Percentiles rank a stretch among this genome's conserved stretches.
These are phyloP conservation scores for Takifugu ocellatus DNA, from an alignment of 2,797 vertebrate species.

Conservation along the genomic window DNA sequence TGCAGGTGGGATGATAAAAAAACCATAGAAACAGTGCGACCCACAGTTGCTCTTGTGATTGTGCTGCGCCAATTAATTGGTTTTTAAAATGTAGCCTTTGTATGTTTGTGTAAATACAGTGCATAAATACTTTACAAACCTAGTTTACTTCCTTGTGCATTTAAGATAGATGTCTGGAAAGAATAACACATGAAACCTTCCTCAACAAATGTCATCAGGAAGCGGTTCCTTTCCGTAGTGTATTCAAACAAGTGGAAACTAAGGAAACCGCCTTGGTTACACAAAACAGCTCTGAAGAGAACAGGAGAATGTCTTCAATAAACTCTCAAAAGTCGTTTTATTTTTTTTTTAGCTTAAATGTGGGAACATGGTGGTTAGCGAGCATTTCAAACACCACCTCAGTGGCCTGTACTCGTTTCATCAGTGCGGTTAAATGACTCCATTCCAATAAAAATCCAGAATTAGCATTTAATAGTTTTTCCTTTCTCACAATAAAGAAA, in stretches of 20 bases:
- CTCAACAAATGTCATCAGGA: slow-evolving; percentile 35
- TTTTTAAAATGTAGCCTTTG: slow-evolving; percentile 28
- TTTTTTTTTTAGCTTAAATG: slow-evolving; percentile 8
- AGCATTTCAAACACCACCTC: slow-evolving; percentile 37
- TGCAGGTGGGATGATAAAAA: slow-evolving; percentile 42
- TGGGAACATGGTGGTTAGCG: slow-evolving; percentile 27
- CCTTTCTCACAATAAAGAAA: slow-evolving; percentile 35
- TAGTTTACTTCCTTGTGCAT: slow-evolving; percentile 26
- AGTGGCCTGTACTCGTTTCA: slow-evolving; percentile 43
- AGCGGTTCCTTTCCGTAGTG: slow-evolving; percentile 53
- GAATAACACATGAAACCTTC: no score
- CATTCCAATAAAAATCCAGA: slow-evolving; percentile 40
- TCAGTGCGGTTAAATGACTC: slow-evolving; percentile 28
- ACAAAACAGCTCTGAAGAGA: slow-evolving; percentile 27
- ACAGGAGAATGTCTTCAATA: slow-evolving; percentile 35
- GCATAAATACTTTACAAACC: slow-evolving; percentile 3
- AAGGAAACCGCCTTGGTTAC: slow-evolving; percentile 35
- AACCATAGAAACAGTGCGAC: slow-evolving; percentile 56
- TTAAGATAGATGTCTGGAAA: slow-evolving; percentile 26
- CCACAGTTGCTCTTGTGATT: slow-evolving; percentile 33
- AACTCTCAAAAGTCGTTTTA: slow-evolving; percentile 15
- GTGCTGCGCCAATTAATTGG: slow-evolving; percentile 10
- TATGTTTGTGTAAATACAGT: slow-evolving; percentile 33
- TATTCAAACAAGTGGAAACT: slow-evolving; percentile 53
- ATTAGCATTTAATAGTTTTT: slow-evolving; percentile 28